These are phyloP conservation scores for Tachycineta bicolor DNA, from an alignment of 2,113 vertebrate species.

Conservation along the genomic window DNA sequence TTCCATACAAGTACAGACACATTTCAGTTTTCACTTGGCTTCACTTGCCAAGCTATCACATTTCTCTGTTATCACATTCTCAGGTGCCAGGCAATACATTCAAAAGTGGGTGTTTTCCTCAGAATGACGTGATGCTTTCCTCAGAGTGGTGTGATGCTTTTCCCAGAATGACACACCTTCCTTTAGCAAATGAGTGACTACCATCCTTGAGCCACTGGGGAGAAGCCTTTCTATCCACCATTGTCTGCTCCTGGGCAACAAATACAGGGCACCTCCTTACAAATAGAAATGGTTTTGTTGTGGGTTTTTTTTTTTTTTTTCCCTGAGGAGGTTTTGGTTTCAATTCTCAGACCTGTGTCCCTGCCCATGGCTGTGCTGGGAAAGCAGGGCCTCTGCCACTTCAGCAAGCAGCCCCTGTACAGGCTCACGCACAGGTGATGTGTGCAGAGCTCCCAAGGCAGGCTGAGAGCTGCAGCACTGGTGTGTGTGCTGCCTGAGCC, in stretches of 20 bases:
- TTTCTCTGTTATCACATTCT: background rate
- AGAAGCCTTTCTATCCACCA: background rate
- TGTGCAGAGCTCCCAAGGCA: fast-evolving
- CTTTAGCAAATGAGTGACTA: background rate
- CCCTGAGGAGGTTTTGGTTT: background rate
- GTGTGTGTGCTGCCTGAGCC: background rate
- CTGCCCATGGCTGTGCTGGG: background rate
- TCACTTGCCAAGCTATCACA: background rate
- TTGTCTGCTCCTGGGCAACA: background rate
- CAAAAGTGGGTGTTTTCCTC: background rate
- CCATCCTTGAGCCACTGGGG: background rate
- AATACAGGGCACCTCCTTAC: background rate
- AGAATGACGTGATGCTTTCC: background rate
- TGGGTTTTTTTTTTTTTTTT: background rate
- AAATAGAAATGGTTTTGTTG: background rate
- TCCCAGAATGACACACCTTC: background rate
- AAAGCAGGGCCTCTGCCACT: background rate
- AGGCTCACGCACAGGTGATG: fast-evolving
- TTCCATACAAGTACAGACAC: background rate
- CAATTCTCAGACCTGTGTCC: background rate
- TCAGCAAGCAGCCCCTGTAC: background rate
- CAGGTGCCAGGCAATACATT: background rate
- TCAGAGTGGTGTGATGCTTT: background rate
- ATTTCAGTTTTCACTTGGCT: background rate
- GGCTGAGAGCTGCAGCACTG: background rate